Conservation (phyloP, 1,140 invertebrate genomes). For the Zeugodacus cucurbitae region DNA sequence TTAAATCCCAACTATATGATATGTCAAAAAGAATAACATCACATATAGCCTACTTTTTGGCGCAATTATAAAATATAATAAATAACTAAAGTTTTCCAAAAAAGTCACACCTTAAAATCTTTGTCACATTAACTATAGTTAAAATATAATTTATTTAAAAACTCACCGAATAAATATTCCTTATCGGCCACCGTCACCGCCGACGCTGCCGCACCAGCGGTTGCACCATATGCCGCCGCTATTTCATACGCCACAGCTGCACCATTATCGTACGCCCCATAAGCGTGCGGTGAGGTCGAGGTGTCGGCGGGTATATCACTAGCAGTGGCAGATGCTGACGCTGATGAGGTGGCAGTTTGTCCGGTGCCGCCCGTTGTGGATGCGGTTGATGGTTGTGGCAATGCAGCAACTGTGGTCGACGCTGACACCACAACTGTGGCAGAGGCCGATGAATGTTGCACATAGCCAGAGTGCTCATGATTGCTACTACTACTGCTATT, state of each 20-base stretch:
- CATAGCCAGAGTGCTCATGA: conserved; percentile 20
- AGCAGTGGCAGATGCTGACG: conserved; percentile 31
- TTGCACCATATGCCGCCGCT: conserved; percentile 49
- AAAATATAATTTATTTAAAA: too few species aligned
- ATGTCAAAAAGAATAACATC: too few species aligned
- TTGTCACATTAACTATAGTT: too few species aligned
- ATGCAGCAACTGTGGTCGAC: conserved; percentile 7
- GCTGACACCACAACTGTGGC: conserved; percentile 28
- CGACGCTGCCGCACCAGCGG: conserved; percentile 31
- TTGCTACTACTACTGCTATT: conserved; percentile 20
- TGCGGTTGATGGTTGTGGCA: background rate
- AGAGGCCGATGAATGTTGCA: conserved; percentile 14
- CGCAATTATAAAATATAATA: too few species aligned
- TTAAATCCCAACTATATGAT: too few species aligned
- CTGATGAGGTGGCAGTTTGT: conserved; percentile 10
- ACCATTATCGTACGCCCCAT: conserved; percentile 20
- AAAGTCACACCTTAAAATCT: too few species aligned
- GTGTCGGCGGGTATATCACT: conserved; percentile 21
- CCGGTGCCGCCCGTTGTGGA: conserved; percentile 12
- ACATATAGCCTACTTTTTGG: too few species aligned
- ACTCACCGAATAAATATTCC: conserved; percentile 65
- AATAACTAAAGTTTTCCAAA: too few species aligned
- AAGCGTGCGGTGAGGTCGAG: background rate
- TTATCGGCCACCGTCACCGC: conserved; percentile 51
- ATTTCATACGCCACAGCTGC: conserved; percentile 38